Evolutionary conservation across 2,797 vertebrate genomes (phyloP), one percentile per base, ranked within the genome.

Genomic region (Spondyliosoma cantharus): DNA sequence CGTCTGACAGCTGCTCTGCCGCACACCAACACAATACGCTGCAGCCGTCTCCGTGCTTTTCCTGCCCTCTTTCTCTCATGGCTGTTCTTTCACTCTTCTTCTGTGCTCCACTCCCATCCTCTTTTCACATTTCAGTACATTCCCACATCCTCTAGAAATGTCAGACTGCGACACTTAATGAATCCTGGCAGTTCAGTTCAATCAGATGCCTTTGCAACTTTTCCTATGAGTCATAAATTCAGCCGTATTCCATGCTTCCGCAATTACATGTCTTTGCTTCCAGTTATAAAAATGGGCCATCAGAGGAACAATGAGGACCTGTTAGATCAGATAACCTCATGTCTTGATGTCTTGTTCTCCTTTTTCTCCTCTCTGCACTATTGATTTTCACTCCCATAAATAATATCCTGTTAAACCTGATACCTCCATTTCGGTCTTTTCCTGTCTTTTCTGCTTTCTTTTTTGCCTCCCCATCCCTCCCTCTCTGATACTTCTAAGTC

Each of bases 351-450:
- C 52, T 57, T 58, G 0, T 69, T 70, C 42, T 61, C 65, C 46
- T 74, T 49, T 29, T 53, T 20, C 19, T 24, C 60, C 24, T 66
- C 7, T 60, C 3, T 27, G 3, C 11, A 4, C 16, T 17, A 71
- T 73, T 75, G 70, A 79, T 78, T 77, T 81, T 17, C 45, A 54
- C 64, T 19, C 19, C 32, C 57, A 71, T 65, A 56, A 76, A 80
- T 77, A 58, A 80, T 66, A 63, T 64, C 52, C 15, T 15, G 11
- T 46, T 61, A 24, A 80, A 80, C 42, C 29, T 73, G 46, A 72
- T 63, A 72, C 42, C 1, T 5, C n/a, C 54, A 24, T 72, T 56
- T 59, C 24, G 53, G 45, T 62, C n/a, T 63, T 50, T 32, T 71
- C 54, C 27, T 57, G 7, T 64, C 27, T 74, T 60, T 61, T 68